Base-by-base conservation (phyloP, 1,140 invertebrate species). In the Vollenhovia emeryi region DNA sequence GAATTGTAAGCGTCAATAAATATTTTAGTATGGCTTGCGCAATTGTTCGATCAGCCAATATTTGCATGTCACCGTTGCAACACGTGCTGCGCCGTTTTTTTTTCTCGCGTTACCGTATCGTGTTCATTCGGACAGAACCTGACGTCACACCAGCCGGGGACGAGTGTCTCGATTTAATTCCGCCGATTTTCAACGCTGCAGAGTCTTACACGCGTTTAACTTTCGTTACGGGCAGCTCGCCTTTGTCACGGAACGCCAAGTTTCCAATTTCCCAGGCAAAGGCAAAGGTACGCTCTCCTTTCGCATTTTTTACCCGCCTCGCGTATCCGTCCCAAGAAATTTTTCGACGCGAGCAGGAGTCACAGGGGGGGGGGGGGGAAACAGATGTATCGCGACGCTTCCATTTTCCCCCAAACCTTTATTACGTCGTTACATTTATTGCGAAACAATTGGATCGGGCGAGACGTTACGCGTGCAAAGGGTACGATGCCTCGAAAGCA, bases 1-100 rank as follows among this genome's bases (percentile, higher is more conserved):
- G 78, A 82, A 82, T 82, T 82, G 78, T 82, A 82, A 82, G 78
- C 66, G 66, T 82, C 78, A 71, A 82, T 82, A 82, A 82, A 82
- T 82, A 82, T 82, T 82, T 82, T 82, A 82, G 78, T 82, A 82
- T 82, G 78, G 78, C 78, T 82, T 82, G 78, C 66, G 50, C 78
- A 82, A 82, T 82, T 82, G 78, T 82, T 82, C 78, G 66, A 82
- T 82, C 78, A 73, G 64, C 78, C 78, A 82, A 82, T 82, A 82
- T 82, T 82, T 82, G 66, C 78, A 82, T 82, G 78, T 82, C 78
- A 73, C 66, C 52, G 78, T 82, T 57, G 78, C 78, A 82, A 82
- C 78, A 82, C 78, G 78, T 71, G 78, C 69, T 21, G 45, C 52
- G 11, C 36, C 66, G 33, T 43, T 82, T 73, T 73, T 80, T 73